phyloP scores from a whole-genome alignment of 2,113 vertebrate species.

The Ophiodon elongatus region DNA sequence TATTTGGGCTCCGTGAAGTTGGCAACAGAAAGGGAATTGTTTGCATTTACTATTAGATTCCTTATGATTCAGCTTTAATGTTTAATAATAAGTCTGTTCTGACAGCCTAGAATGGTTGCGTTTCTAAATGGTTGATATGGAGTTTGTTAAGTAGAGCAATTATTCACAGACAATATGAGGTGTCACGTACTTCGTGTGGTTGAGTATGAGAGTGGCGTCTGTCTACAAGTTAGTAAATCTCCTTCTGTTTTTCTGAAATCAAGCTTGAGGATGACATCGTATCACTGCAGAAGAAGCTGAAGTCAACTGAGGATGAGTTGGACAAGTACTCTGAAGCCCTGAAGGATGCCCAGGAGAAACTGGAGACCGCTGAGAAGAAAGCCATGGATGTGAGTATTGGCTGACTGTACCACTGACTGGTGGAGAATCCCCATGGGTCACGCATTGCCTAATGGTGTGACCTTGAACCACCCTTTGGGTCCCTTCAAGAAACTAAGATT shows the following conservation, averaged over 20 bases:
- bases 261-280: conserved; percentile 98
- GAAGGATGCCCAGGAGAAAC: conserved; percentile 99
- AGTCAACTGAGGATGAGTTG: conserved; percentile 97
- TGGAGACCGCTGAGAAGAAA: conserved; percentile 99
- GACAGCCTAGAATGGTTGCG: background rate
- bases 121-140: background rate
- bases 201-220: background rate
- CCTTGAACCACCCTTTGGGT: conserved; percentile 20
- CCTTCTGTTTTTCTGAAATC: conserved; percentile 79
- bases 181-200: background rate
- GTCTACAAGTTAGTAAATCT: conserved; percentile 12
- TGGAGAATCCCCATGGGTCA: conserved; percentile 1
- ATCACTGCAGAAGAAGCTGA: conserved; percentile 98
- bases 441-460: background rate
- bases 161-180: background rate
- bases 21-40: background rate
- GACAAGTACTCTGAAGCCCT: conserved; percentile 99
- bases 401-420: background rate
- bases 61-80: background rate
- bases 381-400: conserved; percentile 94
- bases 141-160: background rate
- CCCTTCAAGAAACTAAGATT: conserved; percentile 6
- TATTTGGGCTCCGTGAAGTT: conserved; percentile 5
- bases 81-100: background rate
- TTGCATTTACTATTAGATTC: background rate